phyloP scores from a whole-genome alignment of 1,140 invertebrate genomes.

The Lysiphlebus fabarum region DNA sequence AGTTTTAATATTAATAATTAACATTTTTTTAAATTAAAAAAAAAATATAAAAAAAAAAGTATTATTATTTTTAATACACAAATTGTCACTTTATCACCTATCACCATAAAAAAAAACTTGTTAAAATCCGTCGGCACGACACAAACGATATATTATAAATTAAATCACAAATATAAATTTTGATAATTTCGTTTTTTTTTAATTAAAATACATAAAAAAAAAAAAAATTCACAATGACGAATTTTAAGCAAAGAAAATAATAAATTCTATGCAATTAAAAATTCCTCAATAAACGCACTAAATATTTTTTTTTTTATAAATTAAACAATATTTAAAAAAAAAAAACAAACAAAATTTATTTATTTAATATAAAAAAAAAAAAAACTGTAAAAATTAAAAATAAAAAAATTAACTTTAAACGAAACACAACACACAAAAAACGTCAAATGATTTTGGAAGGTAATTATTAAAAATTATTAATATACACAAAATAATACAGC shows the following conservation, averaged over 20 bases:
- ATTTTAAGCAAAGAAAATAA: neutral
- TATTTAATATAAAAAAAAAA: too few species aligned
- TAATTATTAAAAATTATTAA: neutral
- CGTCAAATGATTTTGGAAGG: neutral
- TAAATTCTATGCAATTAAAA: neutral
- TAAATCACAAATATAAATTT: too few species aligned
- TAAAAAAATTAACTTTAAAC: too few species aligned
- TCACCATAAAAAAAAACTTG: neutral
- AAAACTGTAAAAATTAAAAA: neutral
- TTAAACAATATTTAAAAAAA: constrained; percentile 4
- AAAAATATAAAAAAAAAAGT: too few species aligned
- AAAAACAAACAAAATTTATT: neutral
- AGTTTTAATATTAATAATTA: too few species aligned
- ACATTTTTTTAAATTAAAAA: too few species aligned
- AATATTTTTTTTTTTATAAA: neutral
- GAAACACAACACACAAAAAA: neutral
- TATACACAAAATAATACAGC: constrained; percentile 15
- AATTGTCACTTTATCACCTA: constrained; percentile 10
- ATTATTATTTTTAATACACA: neutral
- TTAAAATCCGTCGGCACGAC: constrained; percentile 16
- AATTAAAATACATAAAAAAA: too few species aligned
- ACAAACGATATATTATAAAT: neutral
- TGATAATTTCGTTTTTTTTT: too few species aligned
- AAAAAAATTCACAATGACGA: constrained; percentile 6
- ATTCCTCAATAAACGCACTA: neutral